These are phyloP conservation scores for Toxonevra muliebris DNA, from an alignment of 2,888 invertebrate species.

Conservation along the genomic window DNA sequence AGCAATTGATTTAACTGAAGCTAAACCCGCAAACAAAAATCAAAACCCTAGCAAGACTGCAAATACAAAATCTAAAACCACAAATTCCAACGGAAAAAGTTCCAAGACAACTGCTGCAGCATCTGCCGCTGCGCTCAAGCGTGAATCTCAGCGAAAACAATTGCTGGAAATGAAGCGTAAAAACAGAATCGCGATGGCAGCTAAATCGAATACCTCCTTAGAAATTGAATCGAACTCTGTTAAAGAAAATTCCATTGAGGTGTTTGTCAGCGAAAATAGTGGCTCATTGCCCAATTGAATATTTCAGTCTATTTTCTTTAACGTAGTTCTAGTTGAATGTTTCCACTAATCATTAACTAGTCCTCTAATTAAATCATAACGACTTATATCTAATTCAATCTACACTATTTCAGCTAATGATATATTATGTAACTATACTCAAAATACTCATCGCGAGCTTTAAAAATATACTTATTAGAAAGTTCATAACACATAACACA, in stretches of 20 bases:
- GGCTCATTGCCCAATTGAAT: constrained; percentile 47
- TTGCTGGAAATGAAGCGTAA: constrained; percentile 73
- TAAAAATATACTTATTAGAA: no score
- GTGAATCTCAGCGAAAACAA: constrained; percentile 80
- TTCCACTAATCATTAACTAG: constrained; percentile 53
- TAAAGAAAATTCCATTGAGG: constrained; percentile 39
- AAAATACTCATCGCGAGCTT: no score
- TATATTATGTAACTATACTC: not conserved
- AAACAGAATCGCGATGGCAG: constrained; percentile 58
- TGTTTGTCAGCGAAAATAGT: constrained; percentile 48
- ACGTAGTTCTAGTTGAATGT: constrained; percentile 43
- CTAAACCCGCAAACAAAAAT: constrained; percentile 42
- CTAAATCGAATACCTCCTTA: constrained; percentile 30
- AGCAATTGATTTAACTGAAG: constrained; percentile 34
- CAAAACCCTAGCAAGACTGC: constrained; percentile 48
- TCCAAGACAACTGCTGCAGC: constrained; percentile 43
- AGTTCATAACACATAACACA: no score
- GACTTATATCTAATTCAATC: constrained; percentile 15
- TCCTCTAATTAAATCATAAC: constrained; percentile 39
- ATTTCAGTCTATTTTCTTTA: constrained; percentile 31
- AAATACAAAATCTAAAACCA: constrained; percentile 45
- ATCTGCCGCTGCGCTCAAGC: constrained; percentile 67
- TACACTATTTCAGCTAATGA: constrained; percentile 8
- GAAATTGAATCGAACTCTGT: constrained; percentile 10
- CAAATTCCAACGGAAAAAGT: constrained; percentile 42